phyloP scores from a whole-genome alignment of 2,888 invertebrate species.

The Terebella lapidaria region DNA sequence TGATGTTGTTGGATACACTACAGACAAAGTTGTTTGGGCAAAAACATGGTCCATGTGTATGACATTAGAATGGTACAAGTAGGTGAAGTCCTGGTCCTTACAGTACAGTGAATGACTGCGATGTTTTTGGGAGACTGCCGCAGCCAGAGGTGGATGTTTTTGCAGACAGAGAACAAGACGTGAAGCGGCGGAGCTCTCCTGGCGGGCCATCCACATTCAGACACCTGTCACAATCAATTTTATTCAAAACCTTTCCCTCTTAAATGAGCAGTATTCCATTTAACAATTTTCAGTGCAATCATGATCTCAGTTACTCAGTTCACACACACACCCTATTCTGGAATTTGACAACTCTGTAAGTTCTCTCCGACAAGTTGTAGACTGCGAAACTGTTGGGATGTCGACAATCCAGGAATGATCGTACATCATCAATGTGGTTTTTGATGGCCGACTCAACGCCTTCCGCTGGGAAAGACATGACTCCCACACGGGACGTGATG shows the following conservation, averaged over 20 bases:
- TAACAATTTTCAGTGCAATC: too few species aligned
- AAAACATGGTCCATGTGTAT: too few species aligned
- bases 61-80: too few species aligned
- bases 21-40: too few species aligned
- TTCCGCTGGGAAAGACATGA: constrained; percentile 94
- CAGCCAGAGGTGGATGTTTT: constrained; percentile 82
- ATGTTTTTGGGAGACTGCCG: constrained; percentile 76
- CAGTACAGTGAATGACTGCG: constrained; percentile 71
- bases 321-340: constrained; percentile 52
- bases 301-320: too few species aligned
- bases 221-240: constrained; percentile 54
- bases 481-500: constrained; percentile 82
- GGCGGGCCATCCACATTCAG: constrained; percentile 57
- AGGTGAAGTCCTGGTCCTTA: too few species aligned
- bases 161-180: constrained; percentile 75
- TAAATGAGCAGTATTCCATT: too few species aligned
- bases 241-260: too few species aligned
- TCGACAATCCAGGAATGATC: constrained; percentile 69
- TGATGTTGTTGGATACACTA: too few species aligned
- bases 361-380: constrained; percentile 73
- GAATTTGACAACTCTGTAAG: constrained; percentile 56
- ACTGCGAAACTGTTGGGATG: constrained; percentile 70
- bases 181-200: constrained; percentile 70
- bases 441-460: constrained; percentile 84
- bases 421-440: constrained; percentile 88